Conservation (phyloP, 2,888 invertebrate genomes). For the Dryobotodes eremita region DNA sequence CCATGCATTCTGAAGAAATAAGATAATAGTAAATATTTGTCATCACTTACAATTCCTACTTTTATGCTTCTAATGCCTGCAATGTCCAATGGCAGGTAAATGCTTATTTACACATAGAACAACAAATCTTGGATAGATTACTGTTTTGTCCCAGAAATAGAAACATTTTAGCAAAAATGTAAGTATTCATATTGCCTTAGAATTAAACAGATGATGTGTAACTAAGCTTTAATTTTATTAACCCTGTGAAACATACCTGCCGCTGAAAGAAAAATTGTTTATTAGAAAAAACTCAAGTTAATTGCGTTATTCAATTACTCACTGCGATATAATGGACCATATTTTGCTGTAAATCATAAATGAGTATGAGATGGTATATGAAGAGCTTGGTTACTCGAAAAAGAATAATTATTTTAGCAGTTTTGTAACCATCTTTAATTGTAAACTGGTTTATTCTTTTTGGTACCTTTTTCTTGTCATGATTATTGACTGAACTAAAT, state of each 20-base stretch:
- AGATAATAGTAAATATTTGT: neutral
- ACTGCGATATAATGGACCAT: slow-evolving; percentile 83
- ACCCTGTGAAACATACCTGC: slow-evolving; percentile 28
- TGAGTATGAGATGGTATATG: slow-evolving; percentile 18
- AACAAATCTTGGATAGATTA: neutral
- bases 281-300: slow-evolving; percentile 2
- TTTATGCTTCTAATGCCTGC: neutral
- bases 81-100: slow-evolving; percentile 3
- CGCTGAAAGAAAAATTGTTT: slow-evolving; percentile 35
- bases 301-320: slow-evolving; percentile 71
- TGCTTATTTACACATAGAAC: slow-evolving; percentile 8
- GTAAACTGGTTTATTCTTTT: neutral
- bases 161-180: neutral
- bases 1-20: slow-evolving; percentile 91
- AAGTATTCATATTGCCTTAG: neutral
- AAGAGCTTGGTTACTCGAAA: neutral
- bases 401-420: neutral
- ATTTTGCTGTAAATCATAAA: slow-evolving; percentile 80
- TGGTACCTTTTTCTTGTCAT: neutral
- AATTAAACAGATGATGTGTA: neutral
- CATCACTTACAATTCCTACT: neutral
- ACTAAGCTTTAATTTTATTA: neutral
- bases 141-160: neutral
- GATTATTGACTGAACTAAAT: neutral
- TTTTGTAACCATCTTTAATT: neutral